Percentiles rank a stretch among this genome's conserved stretches.
Conservation (phyloP, 1,140 invertebrate species). For the Sinonovacula constricta region DNA sequence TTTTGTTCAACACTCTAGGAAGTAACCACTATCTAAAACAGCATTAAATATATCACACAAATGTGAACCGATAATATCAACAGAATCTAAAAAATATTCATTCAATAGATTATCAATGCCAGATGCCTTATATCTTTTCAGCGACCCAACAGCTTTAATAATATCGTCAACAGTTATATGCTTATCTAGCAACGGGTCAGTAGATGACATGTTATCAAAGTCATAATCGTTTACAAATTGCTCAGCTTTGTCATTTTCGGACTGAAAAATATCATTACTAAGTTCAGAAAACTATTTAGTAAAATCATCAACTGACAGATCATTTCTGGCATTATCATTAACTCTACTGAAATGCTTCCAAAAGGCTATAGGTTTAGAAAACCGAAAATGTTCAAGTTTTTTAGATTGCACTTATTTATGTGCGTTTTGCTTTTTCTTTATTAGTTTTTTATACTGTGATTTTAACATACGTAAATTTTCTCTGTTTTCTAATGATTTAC, state of each 20-base stretch:
- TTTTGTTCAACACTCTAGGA: conserved; percentile 7
- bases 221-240: conserved; percentile 1
- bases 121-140: conserved; percentile 2
- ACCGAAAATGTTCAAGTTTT: conserved; percentile 4
- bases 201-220: not conserved
- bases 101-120: not conserved
- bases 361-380: not conserved
- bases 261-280: not conserved
- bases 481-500: not conserved
- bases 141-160: not conserved
- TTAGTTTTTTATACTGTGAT: not conserved
- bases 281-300: not conserved
- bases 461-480: not conserved
- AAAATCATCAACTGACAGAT: not conserved
- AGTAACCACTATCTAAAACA: not conserved
- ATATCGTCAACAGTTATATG: conserved; percentile 8
- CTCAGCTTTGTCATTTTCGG: not conserved
- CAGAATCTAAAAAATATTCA: too few species aligned
- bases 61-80: not conserved
- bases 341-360: not conserved
- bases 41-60: conserved; percentile 20
- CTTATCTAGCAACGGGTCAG: too few species aligned
- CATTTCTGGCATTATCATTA: not conserved
- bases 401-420: not conserved
- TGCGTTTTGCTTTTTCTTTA: not conserved